Evolutionary conservation across 2,113 vertebrate genomes (phyloP).

Genomic region (Alethe castanea): DNA sequence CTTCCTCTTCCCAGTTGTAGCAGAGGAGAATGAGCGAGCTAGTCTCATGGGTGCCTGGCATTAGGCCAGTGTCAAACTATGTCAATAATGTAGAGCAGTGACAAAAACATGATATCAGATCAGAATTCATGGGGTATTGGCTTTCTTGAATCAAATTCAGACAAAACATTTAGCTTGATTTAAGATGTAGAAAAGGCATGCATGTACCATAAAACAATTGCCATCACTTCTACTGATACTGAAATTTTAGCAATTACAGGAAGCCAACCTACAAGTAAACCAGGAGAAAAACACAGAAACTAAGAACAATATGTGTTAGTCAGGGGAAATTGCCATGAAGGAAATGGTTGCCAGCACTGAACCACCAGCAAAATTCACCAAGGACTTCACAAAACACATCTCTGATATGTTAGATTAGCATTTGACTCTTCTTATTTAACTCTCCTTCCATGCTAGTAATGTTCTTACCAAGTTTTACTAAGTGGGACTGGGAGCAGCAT

Average conservation of each 20-base stretch:
- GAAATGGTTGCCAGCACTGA: background rate
- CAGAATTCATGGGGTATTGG: background rate
- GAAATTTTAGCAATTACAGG: background rate
- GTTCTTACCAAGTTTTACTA: background rate
- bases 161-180: background rate
- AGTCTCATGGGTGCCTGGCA: too few species aligned
- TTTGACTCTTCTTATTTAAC: background rate
- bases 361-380: background rate
- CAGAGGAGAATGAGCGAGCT: too few species aligned
- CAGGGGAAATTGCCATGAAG: background rate
- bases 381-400: background rate
- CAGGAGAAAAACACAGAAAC: background rate
- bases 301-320: fast-evolving
- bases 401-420: background rate
- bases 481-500: fast-evolving
- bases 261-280: background rate
- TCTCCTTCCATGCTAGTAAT: background rate
- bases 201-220: background rate
- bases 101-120: background rate
- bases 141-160: background rate
- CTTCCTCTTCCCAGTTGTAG: too few species aligned
- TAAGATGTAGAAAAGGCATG: background rate
- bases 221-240: background rate
- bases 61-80: background rate
- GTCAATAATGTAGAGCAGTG: background rate